Evolutionary conservation across 2,888 invertebrate genomes (phyloP), one percentile per base, ranked within the genome.

Genomic region (Caradrina clavipalpis): DNA sequence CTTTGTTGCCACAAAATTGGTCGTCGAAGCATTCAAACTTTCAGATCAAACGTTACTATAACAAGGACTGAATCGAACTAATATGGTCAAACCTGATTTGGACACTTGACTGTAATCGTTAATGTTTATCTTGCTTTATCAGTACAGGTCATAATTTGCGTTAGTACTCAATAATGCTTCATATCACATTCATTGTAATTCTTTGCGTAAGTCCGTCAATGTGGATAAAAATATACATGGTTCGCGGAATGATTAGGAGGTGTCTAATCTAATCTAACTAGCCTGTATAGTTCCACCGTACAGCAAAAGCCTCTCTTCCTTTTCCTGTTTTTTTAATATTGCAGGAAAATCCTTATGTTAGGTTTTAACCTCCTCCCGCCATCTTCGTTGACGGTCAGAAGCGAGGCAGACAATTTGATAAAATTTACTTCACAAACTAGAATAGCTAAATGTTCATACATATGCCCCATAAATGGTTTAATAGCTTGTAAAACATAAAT

Each of bases 71-170:
- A n/a, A 47, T 21, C n/a, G 1, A 22, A 62, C 73, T 61, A 31
- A 60, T 55, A 11, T n/a, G 13, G 42, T 70, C 22, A n/a, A 5
- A 61, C 10, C 13, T 53, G 19, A 53, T 47, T 53, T 15, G 10
- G n/a, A 15, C 4, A 39, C 15, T 69, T 21, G 0, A 39, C 1
- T 45, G 5, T 35, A 39, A 55, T 68, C 47, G 5, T 26, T 67
- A 21, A 13, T n/a, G n/a, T 26, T 53, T 61, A 61, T 70, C 57
- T 42, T 21, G 2, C 7, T 10, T 49, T 70, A 70, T 70, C 69
- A 39, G 39, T 71, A n/a, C 10, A 15, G 8, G 42, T 2, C 11
- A 53, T 19, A 19, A 39, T 68, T n/a, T 54, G 35, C 13, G 13
- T 17, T 49, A 54, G 3, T 35, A 19, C 35, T 55, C 19, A 31